Evolutionary conservation across 2,888 invertebrate genomes (phyloP), one percentile per base, ranked within the genome.

Genomic region (Ramazzottius varieornatus): DNA sequence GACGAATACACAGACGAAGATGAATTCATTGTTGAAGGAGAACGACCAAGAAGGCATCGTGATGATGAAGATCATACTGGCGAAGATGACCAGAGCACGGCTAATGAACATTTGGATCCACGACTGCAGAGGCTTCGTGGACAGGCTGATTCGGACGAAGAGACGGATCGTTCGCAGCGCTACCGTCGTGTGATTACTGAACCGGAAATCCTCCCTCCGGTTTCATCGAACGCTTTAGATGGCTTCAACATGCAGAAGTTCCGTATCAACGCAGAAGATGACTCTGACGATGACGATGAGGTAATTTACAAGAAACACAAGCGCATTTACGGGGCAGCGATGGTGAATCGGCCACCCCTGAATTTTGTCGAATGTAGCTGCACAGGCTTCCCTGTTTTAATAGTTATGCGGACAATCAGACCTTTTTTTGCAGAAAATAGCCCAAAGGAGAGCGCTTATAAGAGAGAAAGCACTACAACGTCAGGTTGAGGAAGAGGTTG

Each of bases 271-370:
- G 68, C 63, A 24, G 67, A 66, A 13, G 68, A 69, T 16, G 66
- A 67, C 1, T 79, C 83, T 20, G 77, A 80, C 1, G 77, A 75
- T 32, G 77, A 77, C 34, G 75, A 78, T 69, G 78, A 78, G 65
- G 33, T 67, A 64, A 46, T 67, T 67, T 67, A 70, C 40, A n/a
- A n/a, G n/a, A n/a, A n/a, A n/a, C n/a, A n/a, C n/a, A n/a, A n/a
- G n/a, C n/a, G n/a, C n/a, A n/a, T n/a, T n/a, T n/a, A n/a, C n/a
- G n/a, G n/a, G n/a, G n/a, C n/a, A n/a, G n/a, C n/a, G n/a, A n/a
- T n/a, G n/a, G n/a, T n/a, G n/a, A n/a, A n/a, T n/a, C n/a, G n/a
- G n/a, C n/a, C n/a, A n/a, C n/a, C n/a, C n/a, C n/a, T n/a, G n/a
- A n/a, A n/a, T n/a, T n/a, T n/a, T n/a, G n/a, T n/a, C n/a, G n/a